Conservation (phyloP, 2,113 vertebrate species). For the Chaetura pelagica region DNA sequence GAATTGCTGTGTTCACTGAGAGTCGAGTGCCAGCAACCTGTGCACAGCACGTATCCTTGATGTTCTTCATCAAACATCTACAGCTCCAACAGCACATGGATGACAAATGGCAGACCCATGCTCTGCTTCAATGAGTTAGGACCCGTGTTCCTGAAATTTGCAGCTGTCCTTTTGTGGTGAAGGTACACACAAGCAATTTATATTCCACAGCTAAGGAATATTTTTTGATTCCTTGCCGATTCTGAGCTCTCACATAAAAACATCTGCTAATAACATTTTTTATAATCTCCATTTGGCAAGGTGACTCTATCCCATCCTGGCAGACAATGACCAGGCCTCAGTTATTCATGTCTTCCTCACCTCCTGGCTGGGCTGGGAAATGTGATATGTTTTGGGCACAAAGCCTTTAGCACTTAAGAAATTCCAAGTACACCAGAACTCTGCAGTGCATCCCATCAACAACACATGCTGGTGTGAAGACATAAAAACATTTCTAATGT, state of each 20-base stretch:
- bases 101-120: not conserved
- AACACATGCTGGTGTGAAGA: slow-evolving; percentile 22
- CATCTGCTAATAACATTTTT: slow-evolving; percentile 58
- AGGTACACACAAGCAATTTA: not conserved
- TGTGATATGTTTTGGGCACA: not conserved
- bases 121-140: not conserved
- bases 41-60: not conserved
- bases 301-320: slow-evolving; percentile 37
- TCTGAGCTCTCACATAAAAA: slow-evolving; percentile 14
- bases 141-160: not conserved
- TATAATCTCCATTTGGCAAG: not conserved
- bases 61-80: not conserved
- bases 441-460: slow-evolving; percentile 4
- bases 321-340: slow-evolving; percentile 25
- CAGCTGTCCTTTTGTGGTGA: not conserved
- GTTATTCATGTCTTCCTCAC: slow-evolving; percentile 49
- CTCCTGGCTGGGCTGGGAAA: slow-evolving; percentile 33
- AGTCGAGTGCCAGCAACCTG: not conserved
- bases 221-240: not conserved
- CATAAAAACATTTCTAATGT: not conserved
- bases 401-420: not conserved
- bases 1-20: not conserved
- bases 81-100: rapidly evolving
- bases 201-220: not conserved
- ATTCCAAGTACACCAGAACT: slow-evolving; percentile 36